phyloP scores from a whole-genome alignment of 1,140 invertebrate genomes.

The Littorina saxatilis region DNA sequence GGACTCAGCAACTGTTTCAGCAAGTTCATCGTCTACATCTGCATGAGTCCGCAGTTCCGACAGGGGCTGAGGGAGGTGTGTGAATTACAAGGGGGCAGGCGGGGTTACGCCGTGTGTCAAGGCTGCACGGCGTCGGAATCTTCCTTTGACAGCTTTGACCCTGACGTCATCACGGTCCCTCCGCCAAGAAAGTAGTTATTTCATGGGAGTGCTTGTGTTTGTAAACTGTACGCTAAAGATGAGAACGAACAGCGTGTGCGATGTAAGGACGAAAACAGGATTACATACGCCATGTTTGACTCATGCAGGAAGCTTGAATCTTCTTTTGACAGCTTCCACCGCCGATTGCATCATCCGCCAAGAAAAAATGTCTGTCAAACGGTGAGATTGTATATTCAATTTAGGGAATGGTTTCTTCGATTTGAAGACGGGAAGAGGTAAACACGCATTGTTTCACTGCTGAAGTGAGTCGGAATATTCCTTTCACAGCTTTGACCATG shows the following conservation, averaged over 20 bases:
- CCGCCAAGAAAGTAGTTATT: not conserved
- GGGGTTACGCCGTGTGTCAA: not conserved
- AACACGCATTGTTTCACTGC: too few species aligned
- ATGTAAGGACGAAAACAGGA: not conserved
- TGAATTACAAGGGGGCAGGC: not conserved
- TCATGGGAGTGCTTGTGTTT: too few species aligned
- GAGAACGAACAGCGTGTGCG: too few species aligned
- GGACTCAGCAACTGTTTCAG: slow-evolving; percentile 95
- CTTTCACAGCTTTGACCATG: too few species aligned
- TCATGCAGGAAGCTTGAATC: not conserved
- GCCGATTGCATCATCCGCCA: too few species aligned
- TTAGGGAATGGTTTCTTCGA: too few species aligned
- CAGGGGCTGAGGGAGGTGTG: slow-evolving; percentile 80
- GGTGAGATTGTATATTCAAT: too few species aligned
- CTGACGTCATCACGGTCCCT: slow-evolving; percentile 9
- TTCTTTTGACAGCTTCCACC: too few species aligned
- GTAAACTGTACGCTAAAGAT: too few species aligned
- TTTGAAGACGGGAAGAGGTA: too few species aligned
- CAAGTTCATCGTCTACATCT: slow-evolving; percentile 93
- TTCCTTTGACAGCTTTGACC: not conserved
- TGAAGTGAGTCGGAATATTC: too few species aligned
- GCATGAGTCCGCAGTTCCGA: slow-evolving; percentile 92
- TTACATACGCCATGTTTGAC: not conserved
- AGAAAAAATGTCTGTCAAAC: too few species aligned
- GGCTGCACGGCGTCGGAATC: not conserved